A percentile compares a stretch with the other conserved stretches of the same genome.
phyloP scores from a whole-genome alignment of 2,113 vertebrate species.

The Chaetodon auriga region DNA sequence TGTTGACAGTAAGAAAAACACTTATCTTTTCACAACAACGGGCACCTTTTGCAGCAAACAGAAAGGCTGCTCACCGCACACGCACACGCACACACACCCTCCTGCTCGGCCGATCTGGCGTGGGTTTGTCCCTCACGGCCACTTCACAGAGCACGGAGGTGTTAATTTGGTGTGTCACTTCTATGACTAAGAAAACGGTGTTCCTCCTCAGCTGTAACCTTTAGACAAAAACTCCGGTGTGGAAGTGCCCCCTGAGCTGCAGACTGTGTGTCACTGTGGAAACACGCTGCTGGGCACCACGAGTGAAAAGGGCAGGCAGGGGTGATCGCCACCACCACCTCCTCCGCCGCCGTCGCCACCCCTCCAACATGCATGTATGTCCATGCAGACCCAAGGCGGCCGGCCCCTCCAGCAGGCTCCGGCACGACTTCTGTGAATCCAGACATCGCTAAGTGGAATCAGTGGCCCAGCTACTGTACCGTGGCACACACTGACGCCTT shows the following conservation, averaged over 20 bases:
- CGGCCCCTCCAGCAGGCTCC: neutral
- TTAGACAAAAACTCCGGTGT: conserved; percentile 27
- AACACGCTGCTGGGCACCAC: conserved; percentile 31
- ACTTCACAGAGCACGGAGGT: conserved; percentile 52
- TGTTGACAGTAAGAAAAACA: neutral
- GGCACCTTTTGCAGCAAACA: neutral
- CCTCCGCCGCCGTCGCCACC: neutral
- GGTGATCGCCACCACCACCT: conserved; percentile 23
- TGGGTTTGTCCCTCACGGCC: conserved; percentile 53
- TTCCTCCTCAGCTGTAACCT: conserved; percentile 59
- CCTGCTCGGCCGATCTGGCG: conserved; percentile 23
- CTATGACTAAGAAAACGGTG: conserved; percentile 46
- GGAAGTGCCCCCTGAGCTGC: conserved; percentile 8
- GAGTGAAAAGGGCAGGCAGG: conserved; percentile 38
- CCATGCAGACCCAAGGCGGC: neutral
- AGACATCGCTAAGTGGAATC: conserved; percentile 36
- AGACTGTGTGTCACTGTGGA: conserved; percentile 25
- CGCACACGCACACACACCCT: neutral
- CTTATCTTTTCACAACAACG: neutral
- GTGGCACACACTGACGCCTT: conserved; percentile 51
- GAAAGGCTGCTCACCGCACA: neutral
- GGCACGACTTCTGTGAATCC: conserved; percentile 11
- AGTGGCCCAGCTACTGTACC: conserved; percentile 40
- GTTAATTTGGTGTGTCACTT: conserved; percentile 65
- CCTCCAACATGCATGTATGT: neutral